Evolutionary conservation across 2,797 vertebrate genomes (phyloP).

Genomic region (Mastacembelus armatus): DNA sequence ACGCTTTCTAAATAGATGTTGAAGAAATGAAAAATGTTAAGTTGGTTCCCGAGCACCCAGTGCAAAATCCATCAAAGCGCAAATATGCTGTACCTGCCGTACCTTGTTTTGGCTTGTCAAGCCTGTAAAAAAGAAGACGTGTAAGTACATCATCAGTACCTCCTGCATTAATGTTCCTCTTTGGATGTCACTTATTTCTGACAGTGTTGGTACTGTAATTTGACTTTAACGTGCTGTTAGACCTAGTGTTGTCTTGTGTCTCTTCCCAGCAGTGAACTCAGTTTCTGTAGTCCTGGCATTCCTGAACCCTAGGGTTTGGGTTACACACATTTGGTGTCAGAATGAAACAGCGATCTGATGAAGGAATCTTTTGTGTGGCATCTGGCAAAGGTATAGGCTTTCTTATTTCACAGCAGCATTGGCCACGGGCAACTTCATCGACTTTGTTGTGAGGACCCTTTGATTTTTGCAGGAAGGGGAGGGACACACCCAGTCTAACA

Average conservation of each 20-base stretch:
- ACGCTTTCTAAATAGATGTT: too few relatives aligned
- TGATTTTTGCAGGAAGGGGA: constrained; percentile 81
- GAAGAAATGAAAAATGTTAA: too few relatives aligned
- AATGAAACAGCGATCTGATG: constrained; percentile 65
- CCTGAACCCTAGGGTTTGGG: constrained; percentile 56
- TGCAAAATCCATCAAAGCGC: too few relatives aligned
- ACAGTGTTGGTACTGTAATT: too few relatives aligned
- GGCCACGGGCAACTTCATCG: constrained; percentile 68
- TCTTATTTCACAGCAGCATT: constrained; percentile 71
- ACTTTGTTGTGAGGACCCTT: constrained; percentile 80
- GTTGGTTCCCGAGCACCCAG: too few relatives aligned
- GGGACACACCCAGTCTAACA: constrained; percentile 73
- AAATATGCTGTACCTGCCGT: too few relatives aligned
- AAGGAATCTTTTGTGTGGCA: constrained; percentile 71
- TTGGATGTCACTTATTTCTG: too few relatives aligned
- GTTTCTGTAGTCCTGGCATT: constrained; percentile 50
- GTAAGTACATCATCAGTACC: too few relatives aligned
- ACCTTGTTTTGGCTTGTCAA: too few relatives aligned
- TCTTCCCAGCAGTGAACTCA: constrained; percentile 16
- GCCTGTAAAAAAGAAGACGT: too few relatives aligned
- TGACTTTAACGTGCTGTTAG: background rate
- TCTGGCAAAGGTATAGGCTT: constrained; percentile 69
- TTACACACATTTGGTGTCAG: constrained; percentile 63
- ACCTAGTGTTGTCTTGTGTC: constrained; percentile 1
- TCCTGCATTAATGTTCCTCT: too few relatives aligned